phyloP scores from a whole-genome alignment of 2,888 invertebrate species.

The Halictus quadricinctus region DNA sequence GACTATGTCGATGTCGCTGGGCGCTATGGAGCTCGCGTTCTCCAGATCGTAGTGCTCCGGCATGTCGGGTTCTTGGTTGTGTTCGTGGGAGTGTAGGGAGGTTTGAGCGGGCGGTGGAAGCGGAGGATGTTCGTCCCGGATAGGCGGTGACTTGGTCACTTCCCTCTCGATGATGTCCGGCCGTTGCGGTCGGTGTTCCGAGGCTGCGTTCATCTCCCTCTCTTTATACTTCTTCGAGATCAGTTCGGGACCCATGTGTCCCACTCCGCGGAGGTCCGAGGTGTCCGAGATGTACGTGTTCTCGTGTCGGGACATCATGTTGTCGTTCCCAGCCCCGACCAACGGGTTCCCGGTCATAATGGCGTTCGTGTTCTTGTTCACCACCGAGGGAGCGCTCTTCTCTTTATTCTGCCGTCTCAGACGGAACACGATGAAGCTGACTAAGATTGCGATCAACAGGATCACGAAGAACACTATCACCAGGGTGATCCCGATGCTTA shows the following conservation, averaged over 20 bases:
- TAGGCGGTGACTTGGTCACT: slow-evolving; percentile 92
- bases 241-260: slow-evolving; percentile 92
- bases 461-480: slow-evolving; percentile 97
- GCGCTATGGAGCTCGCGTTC: slow-evolving; percentile 98
- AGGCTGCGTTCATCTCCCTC: slow-evolving; percentile 87
- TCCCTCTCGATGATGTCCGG: slow-evolving; percentile 97
- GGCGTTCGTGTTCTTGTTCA: slow-evolving; percentile 90
- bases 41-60: slow-evolving; percentile 98
- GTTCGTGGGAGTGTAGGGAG: slow-evolving; percentile 89
- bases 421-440: slow-evolving; percentile 96
- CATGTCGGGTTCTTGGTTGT: slow-evolving; percentile 89
- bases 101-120: slow-evolving; percentile 90
- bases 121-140: slow-evolving; percentile 91
- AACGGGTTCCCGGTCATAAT: slow-evolving; percentile 88
- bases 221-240: slow-evolving; percentile 95
- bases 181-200: slow-evolving; percentile 84
- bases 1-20: slow-evolving; percentile 98
- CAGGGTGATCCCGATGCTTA: slow-evolving; percentile 95
- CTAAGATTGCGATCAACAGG: slow-evolving; percentile 93
- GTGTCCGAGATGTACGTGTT: slow-evolving; percentile 86
- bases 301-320: slow-evolving; percentile 87
- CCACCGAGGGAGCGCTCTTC: slow-evolving; percentile 89
- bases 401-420: slow-evolving; percentile 94
- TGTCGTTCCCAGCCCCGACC: slow-evolving; percentile 87
- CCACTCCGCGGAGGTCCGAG: slow-evolving; percentile 88